Evolutionary conservation across 2,113 vertebrate genomes (phyloP).

Genomic region (Paracyprichromis sp.): DNA sequence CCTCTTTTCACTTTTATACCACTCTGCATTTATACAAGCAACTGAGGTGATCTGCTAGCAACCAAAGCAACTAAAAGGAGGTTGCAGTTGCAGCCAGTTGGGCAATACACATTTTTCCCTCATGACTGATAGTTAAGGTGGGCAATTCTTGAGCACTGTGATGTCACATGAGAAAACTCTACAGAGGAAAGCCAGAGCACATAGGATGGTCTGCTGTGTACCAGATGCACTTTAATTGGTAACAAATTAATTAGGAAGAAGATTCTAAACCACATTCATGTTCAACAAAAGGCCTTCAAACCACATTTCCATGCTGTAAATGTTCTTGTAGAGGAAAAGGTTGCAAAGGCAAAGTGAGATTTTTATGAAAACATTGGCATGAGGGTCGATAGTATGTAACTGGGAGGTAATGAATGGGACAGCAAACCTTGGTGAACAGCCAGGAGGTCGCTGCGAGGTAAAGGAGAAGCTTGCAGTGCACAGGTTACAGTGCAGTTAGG

Average conservation of each 20-base stretch:
- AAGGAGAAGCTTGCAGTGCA: constrained; percentile 33
- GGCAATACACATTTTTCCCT: not conserved
- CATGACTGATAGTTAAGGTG: not conserved
- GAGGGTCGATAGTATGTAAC: constrained; percentile 9
- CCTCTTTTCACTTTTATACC: not conserved
- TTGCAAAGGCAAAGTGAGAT: not conserved
- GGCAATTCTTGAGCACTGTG: not conserved
- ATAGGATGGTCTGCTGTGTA: not conserved
- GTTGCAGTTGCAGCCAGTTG: not conserved
- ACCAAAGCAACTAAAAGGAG: not conserved
- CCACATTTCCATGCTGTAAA: not conserved
- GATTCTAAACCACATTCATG: not conserved
- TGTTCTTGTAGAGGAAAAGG: not conserved
- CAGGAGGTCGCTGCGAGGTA: constrained; percentile 16
- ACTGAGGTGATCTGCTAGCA: not conserved
- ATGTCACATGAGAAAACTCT: not conserved
- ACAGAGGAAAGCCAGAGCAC: not conserved
- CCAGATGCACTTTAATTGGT: not conserved
- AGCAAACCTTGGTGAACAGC: constrained; percentile 12
- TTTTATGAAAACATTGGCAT: not conserved
- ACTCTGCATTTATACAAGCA: not conserved
- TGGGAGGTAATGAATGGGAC: constrained; percentile 19
- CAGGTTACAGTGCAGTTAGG: constrained; percentile 46
- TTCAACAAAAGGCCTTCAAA: not conserved
- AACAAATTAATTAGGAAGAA: not conserved